phyloP scores from a whole-genome alignment of 1,140 invertebrate species.

The Zelostemma sp. region DNA sequence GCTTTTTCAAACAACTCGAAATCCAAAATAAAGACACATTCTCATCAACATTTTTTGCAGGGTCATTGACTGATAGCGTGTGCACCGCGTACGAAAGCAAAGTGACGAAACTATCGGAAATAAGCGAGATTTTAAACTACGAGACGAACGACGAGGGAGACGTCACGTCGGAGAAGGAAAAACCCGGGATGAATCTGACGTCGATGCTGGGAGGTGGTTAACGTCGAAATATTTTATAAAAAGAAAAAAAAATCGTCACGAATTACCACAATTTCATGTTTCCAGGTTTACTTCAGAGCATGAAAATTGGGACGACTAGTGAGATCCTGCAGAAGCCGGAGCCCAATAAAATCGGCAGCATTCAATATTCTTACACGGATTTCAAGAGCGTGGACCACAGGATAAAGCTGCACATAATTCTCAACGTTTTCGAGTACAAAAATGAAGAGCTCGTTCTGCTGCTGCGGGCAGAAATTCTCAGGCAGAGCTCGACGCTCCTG shows the following conservation, averaged over 20 bases:
- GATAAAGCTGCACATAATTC: conserved; percentile 72
- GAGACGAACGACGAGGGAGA: conserved; percentile 35
- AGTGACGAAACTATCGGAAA: conserved; percentile 42
- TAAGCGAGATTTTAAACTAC: conserved; percentile 46
- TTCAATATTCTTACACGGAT: conserved; percentile 72
- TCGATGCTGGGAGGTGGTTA: conserved; percentile 60
- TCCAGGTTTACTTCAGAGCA: conserved; percentile 63
- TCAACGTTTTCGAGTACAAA: conserved; percentile 70
- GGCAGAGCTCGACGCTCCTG: conserved; percentile 51
- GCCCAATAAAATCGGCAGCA: conserved; percentile 48
- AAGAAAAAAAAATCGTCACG: no score
- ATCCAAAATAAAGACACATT: background rate
- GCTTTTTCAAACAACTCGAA: conserved; percentile 20
- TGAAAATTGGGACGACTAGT: conserved; percentile 58
- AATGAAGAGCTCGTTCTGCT: conserved; percentile 72
- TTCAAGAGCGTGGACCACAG: conserved; percentile 72
- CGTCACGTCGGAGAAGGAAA: conserved; percentile 40
- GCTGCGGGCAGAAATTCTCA: conserved; percentile 66
- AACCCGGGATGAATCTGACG: conserved; percentile 56
- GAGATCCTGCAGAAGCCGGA: conserved; percentile 43
- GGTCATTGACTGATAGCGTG: conserved; percentile 75
- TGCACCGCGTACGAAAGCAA: conserved; percentile 74
- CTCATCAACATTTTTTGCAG: conserved; percentile 48
- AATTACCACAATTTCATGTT: background rate
- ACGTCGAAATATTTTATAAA: background rate